Conservation (phyloP, 2,888 invertebrate genomes). For the Eristalis arbustorum region DNA sequence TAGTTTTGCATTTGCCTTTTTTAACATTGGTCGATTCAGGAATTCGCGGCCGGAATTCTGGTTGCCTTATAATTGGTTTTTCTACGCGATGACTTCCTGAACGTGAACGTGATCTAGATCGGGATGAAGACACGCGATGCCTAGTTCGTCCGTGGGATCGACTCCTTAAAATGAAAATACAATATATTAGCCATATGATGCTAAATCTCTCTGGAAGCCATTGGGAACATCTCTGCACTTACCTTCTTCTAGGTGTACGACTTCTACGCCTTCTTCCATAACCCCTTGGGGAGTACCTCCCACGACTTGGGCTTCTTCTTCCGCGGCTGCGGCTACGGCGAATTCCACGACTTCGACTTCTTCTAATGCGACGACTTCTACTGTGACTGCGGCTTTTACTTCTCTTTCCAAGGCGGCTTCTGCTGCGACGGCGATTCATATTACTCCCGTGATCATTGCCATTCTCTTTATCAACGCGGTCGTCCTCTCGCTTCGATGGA, state of each 20-base stretch:
- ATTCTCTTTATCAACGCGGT: slow-evolving; percentile 75
- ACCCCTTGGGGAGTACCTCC: slow-evolving; percentile 68
- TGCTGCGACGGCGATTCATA: slow-evolving; percentile 72
- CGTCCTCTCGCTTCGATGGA: slow-evolving; percentile 67
- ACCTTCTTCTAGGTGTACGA: slow-evolving; percentile 66
- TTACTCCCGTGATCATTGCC: slow-evolving; percentile 47
- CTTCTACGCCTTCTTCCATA: slow-evolving; percentile 71
- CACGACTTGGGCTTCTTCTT: slow-evolving; percentile 71
- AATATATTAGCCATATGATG: not conserved
- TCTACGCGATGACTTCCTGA: slow-evolving; percentile 75
- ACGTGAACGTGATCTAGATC: slow-evolving; percentile 73
- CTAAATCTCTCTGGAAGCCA: not conserved
- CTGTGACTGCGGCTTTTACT: slow-evolving; percentile 73
- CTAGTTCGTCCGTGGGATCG: slow-evolving; percentile 71
- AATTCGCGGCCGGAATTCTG: slow-evolving; percentile 78
- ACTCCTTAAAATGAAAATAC: slow-evolving; percentile 45
- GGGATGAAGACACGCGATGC: slow-evolving; percentile 68
- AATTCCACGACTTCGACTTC: slow-evolving; percentile 55
- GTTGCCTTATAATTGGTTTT: slow-evolving; percentile 78
- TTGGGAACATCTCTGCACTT: not conserved
- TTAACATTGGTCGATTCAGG: slow-evolving; percentile 75
- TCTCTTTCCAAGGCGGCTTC: slow-evolving; percentile 72
- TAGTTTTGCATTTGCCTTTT: slow-evolving; percentile 71
- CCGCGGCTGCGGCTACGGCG: slow-evolving; percentile 70
- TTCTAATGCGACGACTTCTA: slow-evolving; percentile 67